phyloP scores from a whole-genome alignment of 2,113 vertebrate species.

The Bos javanicus region DNA sequence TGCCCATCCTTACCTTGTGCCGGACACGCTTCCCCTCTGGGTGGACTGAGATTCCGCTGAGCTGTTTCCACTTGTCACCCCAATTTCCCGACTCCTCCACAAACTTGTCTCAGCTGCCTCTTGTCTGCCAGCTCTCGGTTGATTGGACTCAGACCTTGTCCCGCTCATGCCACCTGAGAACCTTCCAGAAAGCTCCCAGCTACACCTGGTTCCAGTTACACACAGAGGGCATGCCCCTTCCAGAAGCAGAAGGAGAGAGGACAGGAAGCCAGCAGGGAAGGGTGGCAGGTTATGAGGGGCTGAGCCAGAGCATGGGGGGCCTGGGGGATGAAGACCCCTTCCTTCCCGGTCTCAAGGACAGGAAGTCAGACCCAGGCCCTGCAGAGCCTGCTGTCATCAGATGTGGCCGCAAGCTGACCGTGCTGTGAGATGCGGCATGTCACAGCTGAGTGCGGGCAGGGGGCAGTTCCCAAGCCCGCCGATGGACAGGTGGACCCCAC shows the following conservation, averaged over 20 bases:
- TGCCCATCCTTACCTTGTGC: fast-evolving
- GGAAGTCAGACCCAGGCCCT: neutral
- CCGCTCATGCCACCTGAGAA: neutral
- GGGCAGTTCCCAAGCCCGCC: fast-evolving
- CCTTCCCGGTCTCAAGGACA: fast-evolving
- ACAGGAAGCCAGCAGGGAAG: neutral
- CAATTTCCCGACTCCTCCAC: neutral
- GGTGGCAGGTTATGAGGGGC: no score
- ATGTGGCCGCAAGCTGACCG: fast-evolving
- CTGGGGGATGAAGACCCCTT: neutral
- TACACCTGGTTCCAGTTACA: neutral
- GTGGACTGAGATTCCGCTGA: neutral
- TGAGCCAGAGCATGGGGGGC: neutral
- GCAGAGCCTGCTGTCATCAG: fast-evolving
- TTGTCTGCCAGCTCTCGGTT: fast-evolving
- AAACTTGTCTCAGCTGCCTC: no score
- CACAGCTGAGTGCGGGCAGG: fast-evolving
- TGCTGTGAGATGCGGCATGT: fast-evolving
- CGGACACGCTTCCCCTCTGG: neutral
- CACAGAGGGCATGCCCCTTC: no score
- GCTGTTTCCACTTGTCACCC: fast-evolving
- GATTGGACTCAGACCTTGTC: neutral
- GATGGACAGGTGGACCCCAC: neutral
- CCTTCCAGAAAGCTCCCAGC: neutral
- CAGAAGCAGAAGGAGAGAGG: neutral